Evolutionary conservation across 1,140 invertebrate species (phyloP).

Genomic region (Orchestia grillus): DNA sequence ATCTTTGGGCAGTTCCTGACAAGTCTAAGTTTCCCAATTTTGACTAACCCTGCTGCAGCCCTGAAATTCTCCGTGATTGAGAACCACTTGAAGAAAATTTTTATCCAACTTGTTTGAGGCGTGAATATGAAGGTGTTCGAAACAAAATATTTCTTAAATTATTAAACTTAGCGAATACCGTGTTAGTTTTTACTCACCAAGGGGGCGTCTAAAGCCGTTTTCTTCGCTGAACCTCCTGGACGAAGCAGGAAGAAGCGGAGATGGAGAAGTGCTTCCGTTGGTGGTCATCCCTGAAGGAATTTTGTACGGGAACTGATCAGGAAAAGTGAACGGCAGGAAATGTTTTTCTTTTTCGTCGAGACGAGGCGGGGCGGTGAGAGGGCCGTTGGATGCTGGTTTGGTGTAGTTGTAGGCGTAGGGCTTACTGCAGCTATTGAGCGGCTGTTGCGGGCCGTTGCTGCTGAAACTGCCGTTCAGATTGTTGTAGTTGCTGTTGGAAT

Average conservation of each 20-base stretch:
- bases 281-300: slow-evolving; percentile 62
- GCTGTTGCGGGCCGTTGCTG: background rate
- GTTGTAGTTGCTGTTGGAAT: slow-evolving; percentile 16
- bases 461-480: background rate
- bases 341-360: slow-evolving; percentile 42
- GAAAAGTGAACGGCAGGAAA: slow-evolving; percentile 64
- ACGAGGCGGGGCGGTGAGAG: slow-evolving; percentile 39
- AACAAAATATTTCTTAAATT: background rate
- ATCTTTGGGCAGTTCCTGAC: no score
- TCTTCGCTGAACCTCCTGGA: slow-evolving; percentile 64
- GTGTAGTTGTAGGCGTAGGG: slow-evolving; percentile 53
- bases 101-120: no score
- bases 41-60: no score
- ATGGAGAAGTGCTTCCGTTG: slow-evolving; percentile 43
- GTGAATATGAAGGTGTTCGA: no score
- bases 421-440: background rate
- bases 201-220: slow-evolving; percentile 62
- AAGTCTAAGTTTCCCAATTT: no score
- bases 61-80: no score
- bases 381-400: slow-evolving; percentile 57
- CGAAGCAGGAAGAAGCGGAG: background rate
- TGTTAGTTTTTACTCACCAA: slow-evolving; percentile 55
- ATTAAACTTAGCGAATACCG: background rate
- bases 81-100: no score
- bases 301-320: slow-evolving; percentile 65